Evolutionary conservation across 2,888 invertebrate species (phyloP).

Genomic region (Slavum lentiscoides): DNA sequence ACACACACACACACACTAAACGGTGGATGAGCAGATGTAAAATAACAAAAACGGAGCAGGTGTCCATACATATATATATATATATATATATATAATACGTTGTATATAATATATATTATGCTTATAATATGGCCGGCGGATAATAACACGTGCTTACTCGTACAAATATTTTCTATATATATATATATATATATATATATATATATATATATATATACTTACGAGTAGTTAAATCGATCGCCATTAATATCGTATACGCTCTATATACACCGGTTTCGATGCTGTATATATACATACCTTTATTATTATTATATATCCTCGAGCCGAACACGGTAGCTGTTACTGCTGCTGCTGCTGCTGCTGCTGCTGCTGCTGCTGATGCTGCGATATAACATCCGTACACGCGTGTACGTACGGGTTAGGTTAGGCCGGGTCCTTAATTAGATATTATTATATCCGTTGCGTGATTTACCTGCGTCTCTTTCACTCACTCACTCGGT

Average conservation of each 20-base stretch:
- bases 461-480: conserved; percentile 40
- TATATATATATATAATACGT: too few relatives aligned
- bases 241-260: neutral
- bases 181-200: too few relatives aligned
- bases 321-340: conserved; percentile 49
- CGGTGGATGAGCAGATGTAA: conserved; percentile 9
- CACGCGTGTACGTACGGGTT: neutral
- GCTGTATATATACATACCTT: neutral
- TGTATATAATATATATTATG: too few relatives aligned
- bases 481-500: neutral
- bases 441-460: conserved; percentile 33
- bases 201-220: too few relatives aligned
- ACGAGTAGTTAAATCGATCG: neutral
- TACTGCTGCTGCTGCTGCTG: too few relatives aligned
- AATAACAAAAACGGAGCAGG: conserved; percentile 12
- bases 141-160: neutral
- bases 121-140: neutral
- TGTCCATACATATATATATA: neutral
- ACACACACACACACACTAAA: too few relatives aligned
- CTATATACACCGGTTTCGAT: neutral
- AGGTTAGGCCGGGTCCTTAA: conserved; percentile 19
- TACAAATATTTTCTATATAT: too few relatives aligned
- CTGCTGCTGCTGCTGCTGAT: too few relatives aligned
- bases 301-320: conserved; percentile 12
- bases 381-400: too few relatives aligned